Conservation (phyloP, 2,888 invertebrate genomes). For the Sinhomidia bicolor region DNA sequence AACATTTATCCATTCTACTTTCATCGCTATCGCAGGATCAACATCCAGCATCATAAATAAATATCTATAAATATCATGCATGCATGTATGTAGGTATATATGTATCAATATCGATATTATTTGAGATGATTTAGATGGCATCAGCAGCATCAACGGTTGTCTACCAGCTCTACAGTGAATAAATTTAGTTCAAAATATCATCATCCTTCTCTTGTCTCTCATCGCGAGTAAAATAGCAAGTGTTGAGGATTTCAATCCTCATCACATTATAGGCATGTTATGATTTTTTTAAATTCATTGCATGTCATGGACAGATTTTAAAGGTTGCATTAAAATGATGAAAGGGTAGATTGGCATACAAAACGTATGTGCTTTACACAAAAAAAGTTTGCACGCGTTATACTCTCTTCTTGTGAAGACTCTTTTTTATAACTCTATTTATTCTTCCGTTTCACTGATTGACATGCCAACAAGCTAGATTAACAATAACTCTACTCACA, state of each 20-base stretch:
- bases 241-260: background rate
- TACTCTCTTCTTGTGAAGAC: background rate
- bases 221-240: conserved; percentile 4
- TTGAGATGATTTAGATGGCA: too few species aligned
- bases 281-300: background rate
- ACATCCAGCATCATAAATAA: background rate
- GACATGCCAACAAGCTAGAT: background rate
- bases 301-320: background rate
- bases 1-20: background rate
- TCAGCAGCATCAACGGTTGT: background rate
- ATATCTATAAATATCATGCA: background rate
- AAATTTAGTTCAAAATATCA: background rate
- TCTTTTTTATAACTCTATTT: background rate
- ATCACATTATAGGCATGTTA: background rate
- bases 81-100: background rate
- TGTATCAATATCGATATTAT: too few species aligned
- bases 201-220: conserved; percentile 2
- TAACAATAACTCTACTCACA: background rate
- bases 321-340: background rate
- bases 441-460: conserved; percentile 6
- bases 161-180: background rate
- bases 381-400: background rate
- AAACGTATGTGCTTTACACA: too few species aligned
- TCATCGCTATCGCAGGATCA: background rate
- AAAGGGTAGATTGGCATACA: too few species aligned